Evolutionary conservation across 2,113 vertebrate genomes (phyloP).

Genomic region (Oplegnathus fasciatus): DNA sequence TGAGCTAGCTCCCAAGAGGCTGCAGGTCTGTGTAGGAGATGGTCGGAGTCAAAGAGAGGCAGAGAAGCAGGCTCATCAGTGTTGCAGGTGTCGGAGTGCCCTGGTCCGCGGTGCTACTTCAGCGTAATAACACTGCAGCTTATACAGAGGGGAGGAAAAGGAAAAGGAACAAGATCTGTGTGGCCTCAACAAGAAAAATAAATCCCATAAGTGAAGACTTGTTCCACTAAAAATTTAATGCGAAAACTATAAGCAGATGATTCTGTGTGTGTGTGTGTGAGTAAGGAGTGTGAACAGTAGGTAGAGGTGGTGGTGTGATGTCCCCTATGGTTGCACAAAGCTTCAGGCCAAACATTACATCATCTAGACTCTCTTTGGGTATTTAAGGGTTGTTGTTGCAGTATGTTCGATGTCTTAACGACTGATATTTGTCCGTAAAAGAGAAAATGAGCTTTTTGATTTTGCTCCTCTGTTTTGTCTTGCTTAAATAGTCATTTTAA

Average conservation of each 20-base stretch:
- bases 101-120: not conserved
- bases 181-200: not conserved
- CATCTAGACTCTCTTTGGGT: not conserved
- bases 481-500: not conserved
- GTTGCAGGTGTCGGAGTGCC: constrained; percentile 32
- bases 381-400: not conserved
- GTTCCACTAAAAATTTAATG: constrained; percentile 12
- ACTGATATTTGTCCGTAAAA: not conserved
- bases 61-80: constrained; percentile 25
- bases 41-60: constrained; percentile 4
- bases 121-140: constrained; percentile 30
- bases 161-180: constrained; percentile 17
- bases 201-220: not conserved
- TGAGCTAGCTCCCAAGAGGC: constrained; percentile 30
- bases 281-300: constrained; percentile 3
- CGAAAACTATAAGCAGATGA: constrained; percentile 9
- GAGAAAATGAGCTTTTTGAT: not conserved
- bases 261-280: not conserved
- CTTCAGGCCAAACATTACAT: constrained; percentile 1
- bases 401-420: not conserved
- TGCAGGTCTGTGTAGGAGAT: constrained; percentile 27
- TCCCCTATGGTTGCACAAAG: constrained; percentile 1
- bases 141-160: not conserved
- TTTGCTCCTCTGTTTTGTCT: not conserved
- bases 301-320: not conserved